These are phyloP conservation scores for Drosophila atripex DNA, from an alignment of 2,888 invertebrate species.

Conservation along the genomic window DNA sequence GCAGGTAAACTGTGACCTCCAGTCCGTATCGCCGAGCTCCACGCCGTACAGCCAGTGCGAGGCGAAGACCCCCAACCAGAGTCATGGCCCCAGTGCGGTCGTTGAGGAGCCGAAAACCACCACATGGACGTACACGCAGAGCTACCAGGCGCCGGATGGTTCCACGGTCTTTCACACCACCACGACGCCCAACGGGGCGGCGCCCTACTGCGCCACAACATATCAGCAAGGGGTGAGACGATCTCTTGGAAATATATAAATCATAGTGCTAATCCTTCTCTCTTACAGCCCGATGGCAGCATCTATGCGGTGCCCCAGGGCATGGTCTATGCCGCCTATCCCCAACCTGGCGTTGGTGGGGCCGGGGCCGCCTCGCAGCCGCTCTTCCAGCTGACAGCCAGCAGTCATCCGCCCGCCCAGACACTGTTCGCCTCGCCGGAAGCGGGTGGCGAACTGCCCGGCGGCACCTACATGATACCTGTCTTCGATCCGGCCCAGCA, in stretches of 20 bases:
- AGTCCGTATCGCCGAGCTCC: slow-evolving; percentile 80
- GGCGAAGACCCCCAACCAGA: slow-evolving; percentile 61
- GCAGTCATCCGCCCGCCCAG: slow-evolving; percentile 63
- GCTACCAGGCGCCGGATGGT: slow-evolving; percentile 82
- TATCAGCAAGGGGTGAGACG: slow-evolving; percentile 83
- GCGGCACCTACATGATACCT: slow-evolving; percentile 83
- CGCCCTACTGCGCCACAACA: slow-evolving; percentile 83
- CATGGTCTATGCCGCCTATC: slow-evolving; percentile 84
- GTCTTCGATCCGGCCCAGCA: slow-evolving; percentile 83
- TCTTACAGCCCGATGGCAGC: slow-evolving; percentile 82
- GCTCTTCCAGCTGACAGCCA: slow-evolving; percentile 66
- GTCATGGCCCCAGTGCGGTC: slow-evolving; percentile 57
- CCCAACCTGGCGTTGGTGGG: slow-evolving; percentile 75
- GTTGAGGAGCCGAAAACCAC: slow-evolving; percentile 75
- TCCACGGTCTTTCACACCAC: slow-evolving; percentile 82
- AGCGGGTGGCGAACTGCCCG: slow-evolving; percentile 79
- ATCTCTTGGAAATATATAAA: not conserved
- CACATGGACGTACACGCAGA: slow-evolving; percentile 82
- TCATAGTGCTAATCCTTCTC: not conserved
- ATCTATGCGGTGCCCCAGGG: slow-evolving; percentile 84
- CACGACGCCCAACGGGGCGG: slow-evolving; percentile 75
- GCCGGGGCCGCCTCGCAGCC: slow-evolving; percentile 58
- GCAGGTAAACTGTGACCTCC: slow-evolving; percentile 73
- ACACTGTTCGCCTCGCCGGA: slow-evolving; percentile 71
- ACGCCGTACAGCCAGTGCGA: slow-evolving; percentile 81